These are phyloP conservation scores for Microcaecilia unicolor DNA, from an alignment of 2,797 vertebrate genomes.

Conservation along the genomic window DNA sequence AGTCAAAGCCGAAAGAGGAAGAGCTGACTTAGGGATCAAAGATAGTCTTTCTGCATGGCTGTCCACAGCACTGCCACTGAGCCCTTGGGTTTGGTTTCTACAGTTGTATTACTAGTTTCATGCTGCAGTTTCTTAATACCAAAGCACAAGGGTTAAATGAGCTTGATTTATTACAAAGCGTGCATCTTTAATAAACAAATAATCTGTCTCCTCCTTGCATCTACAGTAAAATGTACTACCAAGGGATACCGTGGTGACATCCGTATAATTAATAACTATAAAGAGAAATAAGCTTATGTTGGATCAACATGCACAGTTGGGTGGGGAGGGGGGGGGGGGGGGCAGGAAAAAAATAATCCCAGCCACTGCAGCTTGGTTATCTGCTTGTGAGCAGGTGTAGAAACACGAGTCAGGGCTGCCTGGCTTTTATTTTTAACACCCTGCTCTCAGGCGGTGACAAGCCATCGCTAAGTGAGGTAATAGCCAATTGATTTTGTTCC, in stretches of 20 bases:
- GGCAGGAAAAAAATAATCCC: too few species aligned
- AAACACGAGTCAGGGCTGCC: slow-evolving; percentile 29
- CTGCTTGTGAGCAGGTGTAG: slow-evolving; percentile 45
- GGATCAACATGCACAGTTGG: rapidly evolving
- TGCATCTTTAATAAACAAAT: not conserved
- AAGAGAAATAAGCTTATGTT: rapidly evolving
- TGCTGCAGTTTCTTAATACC: too few species aligned
- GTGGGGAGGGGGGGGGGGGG: too few species aligned
- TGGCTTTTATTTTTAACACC: slow-evolving; percentile 85
- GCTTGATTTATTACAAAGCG: not conserved
- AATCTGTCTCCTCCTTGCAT: not conserved
- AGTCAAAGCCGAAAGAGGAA: too few species aligned
- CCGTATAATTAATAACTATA: not conserved
- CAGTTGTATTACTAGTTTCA: too few species aligned
- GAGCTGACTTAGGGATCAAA: too few species aligned
- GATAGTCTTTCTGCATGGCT: too few species aligned
- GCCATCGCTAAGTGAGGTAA: slow-evolving; percentile 87
- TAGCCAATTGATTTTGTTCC: slow-evolving; percentile 96
- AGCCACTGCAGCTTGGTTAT: too few species aligned
- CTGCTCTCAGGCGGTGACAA: slow-evolving; percentile 83
- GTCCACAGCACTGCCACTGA: too few species aligned
- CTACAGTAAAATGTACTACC: not conserved
- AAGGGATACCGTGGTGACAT: rapidly evolving
- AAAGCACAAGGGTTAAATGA: not conserved
- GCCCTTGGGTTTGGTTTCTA: too few species aligned